Evolutionary conservation across 1,140 invertebrate species (phyloP).

Genomic region (Drosophila kepulauana): DNA sequence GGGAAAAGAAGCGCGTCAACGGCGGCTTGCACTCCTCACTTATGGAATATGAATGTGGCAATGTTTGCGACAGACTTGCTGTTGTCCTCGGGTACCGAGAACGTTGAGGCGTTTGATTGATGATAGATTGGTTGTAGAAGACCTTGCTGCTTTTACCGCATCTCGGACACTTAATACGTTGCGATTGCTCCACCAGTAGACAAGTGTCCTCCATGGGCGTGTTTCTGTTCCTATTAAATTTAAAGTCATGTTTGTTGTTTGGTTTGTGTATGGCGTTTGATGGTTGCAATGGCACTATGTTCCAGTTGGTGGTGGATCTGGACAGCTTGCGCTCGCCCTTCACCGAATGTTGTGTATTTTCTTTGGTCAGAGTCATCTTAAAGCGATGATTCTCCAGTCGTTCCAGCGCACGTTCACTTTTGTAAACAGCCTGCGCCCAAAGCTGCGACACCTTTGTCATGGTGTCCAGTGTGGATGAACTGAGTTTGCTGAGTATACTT

Average conservation of each 20-base stretch:
- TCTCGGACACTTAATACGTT: constrained; percentile 70
- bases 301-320: constrained; percentile 27
- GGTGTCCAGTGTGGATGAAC: constrained; percentile 55
- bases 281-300: constrained; percentile 67
- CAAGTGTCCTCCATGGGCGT: constrained; percentile 47
- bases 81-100: not conserved
- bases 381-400: constrained; percentile 64
- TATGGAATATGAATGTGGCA: constrained; percentile 39
- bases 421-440: constrained; percentile 57
- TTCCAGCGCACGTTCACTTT: constrained; percentile 39
- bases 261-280: constrained; percentile 56
- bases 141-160: constrained; percentile 64
- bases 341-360: constrained; percentile 44
- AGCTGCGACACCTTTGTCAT: constrained; percentile 62
- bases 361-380: constrained; percentile 65
- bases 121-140: constrained; percentile 41
- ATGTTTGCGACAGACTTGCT: constrained; percentile 50
- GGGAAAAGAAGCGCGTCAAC: constrained; percentile 56
- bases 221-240: constrained; percentile 16
- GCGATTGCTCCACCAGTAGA: constrained; percentile 54
- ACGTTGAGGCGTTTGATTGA: constrained; percentile 3
- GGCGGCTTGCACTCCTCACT: constrained; percentile 9
- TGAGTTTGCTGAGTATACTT: constrained; percentile 52
- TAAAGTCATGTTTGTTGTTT: constrained; percentile 31
- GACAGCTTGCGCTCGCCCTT: constrained; percentile 40